A percentile compares a stretch with the other conserved stretches of the same genome.
phyloP scores from a whole-genome alignment of 2,888 invertebrate genomes.

The Trachelus tabidus region DNA sequence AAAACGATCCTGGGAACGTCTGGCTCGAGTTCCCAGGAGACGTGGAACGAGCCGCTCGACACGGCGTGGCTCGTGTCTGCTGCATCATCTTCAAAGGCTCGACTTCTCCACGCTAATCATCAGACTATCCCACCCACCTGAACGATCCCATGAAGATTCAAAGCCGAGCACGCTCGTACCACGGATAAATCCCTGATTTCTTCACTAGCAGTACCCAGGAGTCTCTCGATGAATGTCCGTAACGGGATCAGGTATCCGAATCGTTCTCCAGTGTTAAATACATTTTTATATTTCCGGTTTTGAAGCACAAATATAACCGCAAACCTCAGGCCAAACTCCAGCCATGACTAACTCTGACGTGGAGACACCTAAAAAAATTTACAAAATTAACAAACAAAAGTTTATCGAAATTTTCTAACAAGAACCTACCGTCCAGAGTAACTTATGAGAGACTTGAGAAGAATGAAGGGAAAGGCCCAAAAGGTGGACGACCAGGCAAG shows the following conservation, averaged over 20 bases:
- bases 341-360: neutral
- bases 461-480: neutral
- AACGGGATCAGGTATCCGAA: neutral
- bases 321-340: neutral
- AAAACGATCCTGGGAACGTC: neutral
- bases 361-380: neutral
- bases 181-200: neutral
- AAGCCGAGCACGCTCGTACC: neutral
- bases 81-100: constrained; percentile 35
- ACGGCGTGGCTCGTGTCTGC: constrained; percentile 36
- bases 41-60: constrained; percentile 1
- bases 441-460: neutral
- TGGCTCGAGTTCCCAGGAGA: constrained; percentile 6
- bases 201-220: neutral
- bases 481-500: neutral
- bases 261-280: neutral
- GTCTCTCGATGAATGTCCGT: neutral
- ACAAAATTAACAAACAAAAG: neutral
- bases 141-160: neutral
- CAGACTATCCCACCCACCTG: constrained; percentile 33
- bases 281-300: neutral
- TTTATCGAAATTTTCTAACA: neutral
- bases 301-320: neutral
- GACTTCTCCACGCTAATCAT: constrained; percentile 38
- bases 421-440: neutral